These are phyloP conservation scores for Priocnemis perturbator DNA, from an alignment of 2,888 invertebrate species.

Conservation along the genomic window DNA sequence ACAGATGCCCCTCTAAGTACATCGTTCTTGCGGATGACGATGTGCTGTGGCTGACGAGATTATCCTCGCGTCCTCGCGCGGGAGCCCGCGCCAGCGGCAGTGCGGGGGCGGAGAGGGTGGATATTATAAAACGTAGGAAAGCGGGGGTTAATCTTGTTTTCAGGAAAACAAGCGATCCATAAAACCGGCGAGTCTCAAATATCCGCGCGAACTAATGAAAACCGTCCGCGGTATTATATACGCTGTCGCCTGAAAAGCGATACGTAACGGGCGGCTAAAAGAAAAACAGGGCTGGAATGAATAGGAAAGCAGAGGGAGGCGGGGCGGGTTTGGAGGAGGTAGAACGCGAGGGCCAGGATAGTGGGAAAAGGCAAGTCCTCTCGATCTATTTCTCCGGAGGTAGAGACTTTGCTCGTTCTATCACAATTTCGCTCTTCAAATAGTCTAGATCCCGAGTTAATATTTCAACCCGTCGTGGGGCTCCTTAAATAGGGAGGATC, in stretches of 20 bases:
- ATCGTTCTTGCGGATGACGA: background rate
- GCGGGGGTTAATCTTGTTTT: background rate
- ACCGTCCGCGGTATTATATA: too few relatives aligned
- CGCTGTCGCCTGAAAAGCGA: too few relatives aligned
- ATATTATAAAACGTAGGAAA: background rate
- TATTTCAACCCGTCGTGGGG: constrained; percentile 32
- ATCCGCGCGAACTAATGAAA: background rate
- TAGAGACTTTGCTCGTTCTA: background rate
- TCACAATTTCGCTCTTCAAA: constrained; percentile 50
- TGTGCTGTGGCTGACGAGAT: background rate
- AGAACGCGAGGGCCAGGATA: background rate
- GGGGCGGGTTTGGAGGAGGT: constrained; percentile 1
- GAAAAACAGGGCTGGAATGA: background rate
- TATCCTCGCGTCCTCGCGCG: constrained; percentile 3
- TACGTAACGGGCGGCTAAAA: too few relatives aligned
- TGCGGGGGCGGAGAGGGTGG: too few relatives aligned
- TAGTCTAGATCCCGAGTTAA: constrained; percentile 36
- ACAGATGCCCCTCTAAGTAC: constrained; percentile 6
- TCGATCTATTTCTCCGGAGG: constrained; percentile 1
- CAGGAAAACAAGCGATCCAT: background rate
- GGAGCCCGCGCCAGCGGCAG: too few relatives aligned
- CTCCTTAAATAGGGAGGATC: constrained; percentile 46
- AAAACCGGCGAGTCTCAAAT: background rate
- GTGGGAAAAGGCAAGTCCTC: background rate
- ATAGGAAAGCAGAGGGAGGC: background rate